Conservation (phyloP, 2,113 vertebrate species). For the Pyrgilauda ruficollis region DNA sequence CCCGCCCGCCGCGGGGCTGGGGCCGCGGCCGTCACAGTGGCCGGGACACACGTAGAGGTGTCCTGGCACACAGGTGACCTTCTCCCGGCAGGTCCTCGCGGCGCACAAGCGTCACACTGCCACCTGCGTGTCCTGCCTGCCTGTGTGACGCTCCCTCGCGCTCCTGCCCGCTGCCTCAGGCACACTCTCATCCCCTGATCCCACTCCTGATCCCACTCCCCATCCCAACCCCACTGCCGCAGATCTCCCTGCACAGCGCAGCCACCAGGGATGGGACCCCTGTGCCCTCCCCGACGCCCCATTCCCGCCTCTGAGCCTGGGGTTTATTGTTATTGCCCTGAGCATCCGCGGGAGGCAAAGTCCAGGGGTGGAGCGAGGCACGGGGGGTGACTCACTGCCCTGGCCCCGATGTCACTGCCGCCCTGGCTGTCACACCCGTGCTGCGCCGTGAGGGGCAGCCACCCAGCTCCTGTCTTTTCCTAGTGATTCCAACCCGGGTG, state of each 20-base stretch:
- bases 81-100: background rate
- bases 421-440: background rate
- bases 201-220: too few species aligned
- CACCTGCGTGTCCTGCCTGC: background rate
- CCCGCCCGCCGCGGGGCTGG: background rate
- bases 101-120: background rate
- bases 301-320: fast-evolving
- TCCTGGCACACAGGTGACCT: background rate
- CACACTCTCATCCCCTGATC: fast-evolving
- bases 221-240: fast-evolving
- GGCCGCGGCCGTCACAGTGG: background rate
- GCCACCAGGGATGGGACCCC: background rate
- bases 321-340: slow-evolving; percentile 29
- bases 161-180: background rate
- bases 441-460: background rate
- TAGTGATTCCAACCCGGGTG: fast-evolving
- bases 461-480: too few species aligned
- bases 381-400: background rate
- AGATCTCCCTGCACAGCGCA: background rate
- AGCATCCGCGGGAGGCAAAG: background rate
- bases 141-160: fast-evolving
- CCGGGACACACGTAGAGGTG: background rate
- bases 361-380: slow-evolving; percentile 11
- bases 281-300: fast-evolving
- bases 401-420: background rate